Evolutionary conservation across 2,888 invertebrate species (phyloP).

Genomic region (Lepidocyrtinus sp.): DNA sequence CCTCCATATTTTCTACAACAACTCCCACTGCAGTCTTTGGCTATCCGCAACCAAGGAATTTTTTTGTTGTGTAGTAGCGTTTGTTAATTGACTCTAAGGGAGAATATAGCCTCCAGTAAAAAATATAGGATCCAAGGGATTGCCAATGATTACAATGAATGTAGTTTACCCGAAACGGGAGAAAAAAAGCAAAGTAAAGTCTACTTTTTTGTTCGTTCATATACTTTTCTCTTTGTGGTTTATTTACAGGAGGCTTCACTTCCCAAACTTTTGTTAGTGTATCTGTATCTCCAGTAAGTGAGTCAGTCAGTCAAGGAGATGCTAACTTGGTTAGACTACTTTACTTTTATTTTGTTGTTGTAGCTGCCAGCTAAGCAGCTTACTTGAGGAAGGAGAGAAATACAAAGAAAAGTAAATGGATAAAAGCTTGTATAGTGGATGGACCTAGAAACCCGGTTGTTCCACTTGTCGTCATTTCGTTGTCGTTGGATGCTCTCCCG

Average conservation of each 20-base stretch:
- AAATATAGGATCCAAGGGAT: constrained; percentile 37
- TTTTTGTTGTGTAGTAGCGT: constrained; percentile 8
- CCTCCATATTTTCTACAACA: too few relatives aligned
- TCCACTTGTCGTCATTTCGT: constrained; percentile 18
- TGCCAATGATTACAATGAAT: constrained; percentile 3
- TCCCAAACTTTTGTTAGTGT: constrained; percentile 5
- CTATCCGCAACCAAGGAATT: too few relatives aligned
- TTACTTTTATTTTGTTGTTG: not conserved
- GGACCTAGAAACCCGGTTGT: constrained; percentile 53
- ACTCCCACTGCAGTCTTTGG: too few relatives aligned
- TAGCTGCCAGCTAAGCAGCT: constrained; percentile 20
- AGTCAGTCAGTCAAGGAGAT: constrained; percentile 44
- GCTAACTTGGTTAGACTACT: constrained; percentile 44
- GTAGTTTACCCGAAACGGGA: constrained; percentile 32
- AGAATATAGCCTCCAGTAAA: constrained; percentile 35
- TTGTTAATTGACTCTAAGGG: constrained; percentile 49
- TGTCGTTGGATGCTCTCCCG: constrained; percentile 8
- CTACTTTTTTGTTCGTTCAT: constrained; percentile 29
- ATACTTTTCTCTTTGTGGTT: constrained; percentile 23
- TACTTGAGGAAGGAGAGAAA: not conserved
- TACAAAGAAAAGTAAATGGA: constrained; percentile 19
- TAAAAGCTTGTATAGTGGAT: too few relatives aligned
- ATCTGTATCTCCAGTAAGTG: constrained; percentile 40
- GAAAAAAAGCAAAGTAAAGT: constrained; percentile 31
- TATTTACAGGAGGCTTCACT: constrained; percentile 11